phyloP scores from a whole-genome alignment of 2,113 vertebrate genomes.

The Perca flavescens region DNA sequence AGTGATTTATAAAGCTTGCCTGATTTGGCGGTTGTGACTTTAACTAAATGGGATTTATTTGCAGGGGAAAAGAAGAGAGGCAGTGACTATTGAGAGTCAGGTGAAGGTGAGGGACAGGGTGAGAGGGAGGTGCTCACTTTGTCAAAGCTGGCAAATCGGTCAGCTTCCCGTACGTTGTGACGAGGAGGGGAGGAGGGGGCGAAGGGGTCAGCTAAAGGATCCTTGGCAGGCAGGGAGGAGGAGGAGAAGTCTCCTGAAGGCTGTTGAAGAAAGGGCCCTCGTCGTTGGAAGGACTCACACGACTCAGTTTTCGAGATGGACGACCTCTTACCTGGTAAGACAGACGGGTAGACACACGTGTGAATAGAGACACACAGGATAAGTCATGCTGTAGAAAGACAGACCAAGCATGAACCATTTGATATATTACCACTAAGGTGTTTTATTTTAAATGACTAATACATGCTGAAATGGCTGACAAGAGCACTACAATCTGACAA shows the following conservation, averaged over 20 bases:
- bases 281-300: conserved; percentile 93
- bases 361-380: background rate
- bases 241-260: conserved; percentile 88
- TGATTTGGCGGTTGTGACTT: conserved; percentile 34
- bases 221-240: conserved; percentile 92
- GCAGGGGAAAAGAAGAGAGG: conserved; percentile 28
- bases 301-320: conserved; percentile 91
- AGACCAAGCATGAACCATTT: too few relatives aligned
- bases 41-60: conserved; percentile 30
- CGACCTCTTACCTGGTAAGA: conserved; percentile 91
- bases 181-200: conserved; percentile 90
- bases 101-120: conserved; percentile 76
- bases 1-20: conserved; percentile 54
- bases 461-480: background rate
- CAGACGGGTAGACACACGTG: conserved; percentile 32
- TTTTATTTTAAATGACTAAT: background rate
- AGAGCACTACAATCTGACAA: background rate
- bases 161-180: conserved; percentile 88
- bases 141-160: conserved; percentile 97
- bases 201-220: conserved; percentile 92
- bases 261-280: conserved; percentile 91
- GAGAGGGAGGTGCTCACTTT: conserved; percentile 93
- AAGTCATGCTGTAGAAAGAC: too few relatives aligned
- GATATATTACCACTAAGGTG: background rate
- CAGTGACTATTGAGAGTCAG: conserved; percentile 75